Evolutionary conservation across 2,888 invertebrate genomes (phyloP).

Genomic region (Glyphotaelius pellucidus): DNA sequence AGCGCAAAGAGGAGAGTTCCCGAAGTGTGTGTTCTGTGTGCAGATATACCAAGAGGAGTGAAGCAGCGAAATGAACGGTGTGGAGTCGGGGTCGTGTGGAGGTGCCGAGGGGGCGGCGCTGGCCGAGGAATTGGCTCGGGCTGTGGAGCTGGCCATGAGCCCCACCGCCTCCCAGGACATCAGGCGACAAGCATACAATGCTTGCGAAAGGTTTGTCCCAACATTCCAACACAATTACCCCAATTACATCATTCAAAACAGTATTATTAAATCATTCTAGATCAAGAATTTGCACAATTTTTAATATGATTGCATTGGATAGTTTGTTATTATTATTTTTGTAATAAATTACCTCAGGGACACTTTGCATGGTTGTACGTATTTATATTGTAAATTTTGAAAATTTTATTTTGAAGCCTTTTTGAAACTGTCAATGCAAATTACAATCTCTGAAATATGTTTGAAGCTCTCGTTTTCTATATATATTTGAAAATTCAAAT

Average conservation of each 20-base stretch:
- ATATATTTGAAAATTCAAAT: background rate
- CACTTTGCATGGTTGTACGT: background rate
- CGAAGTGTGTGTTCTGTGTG: slow-evolving; percentile 33
- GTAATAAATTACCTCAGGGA: background rate
- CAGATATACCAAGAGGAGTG: slow-evolving; percentile 35
- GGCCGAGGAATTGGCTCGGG: slow-evolving; percentile 87
- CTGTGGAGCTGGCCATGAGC: slow-evolving; percentile 90
- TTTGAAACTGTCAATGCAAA: background rate
- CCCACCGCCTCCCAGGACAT: slow-evolving; percentile 86
- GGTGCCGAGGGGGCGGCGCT: slow-evolving; percentile 82
- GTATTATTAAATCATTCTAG: background rate
- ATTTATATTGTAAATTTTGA: background rate
- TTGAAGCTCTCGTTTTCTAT: background rate
- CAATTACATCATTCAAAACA: slow-evolving; percentile 9
- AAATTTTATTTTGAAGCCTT: background rate
- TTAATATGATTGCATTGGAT: background rate
- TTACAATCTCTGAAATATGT: background rate
- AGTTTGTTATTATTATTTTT: background rate
- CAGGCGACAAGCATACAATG: slow-evolving; percentile 89
- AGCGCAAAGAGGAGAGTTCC: background rate
- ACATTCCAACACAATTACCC: background rate
- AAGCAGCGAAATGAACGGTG: slow-evolving; percentile 71
- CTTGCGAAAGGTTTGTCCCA: slow-evolving; percentile 82
- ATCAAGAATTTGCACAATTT: background rate
- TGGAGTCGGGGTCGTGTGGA: slow-evolving; percentile 71